phyloP scores from a whole-genome alignment of 2,113 vertebrate genomes.

The Uropsilus gracilis region DNA sequence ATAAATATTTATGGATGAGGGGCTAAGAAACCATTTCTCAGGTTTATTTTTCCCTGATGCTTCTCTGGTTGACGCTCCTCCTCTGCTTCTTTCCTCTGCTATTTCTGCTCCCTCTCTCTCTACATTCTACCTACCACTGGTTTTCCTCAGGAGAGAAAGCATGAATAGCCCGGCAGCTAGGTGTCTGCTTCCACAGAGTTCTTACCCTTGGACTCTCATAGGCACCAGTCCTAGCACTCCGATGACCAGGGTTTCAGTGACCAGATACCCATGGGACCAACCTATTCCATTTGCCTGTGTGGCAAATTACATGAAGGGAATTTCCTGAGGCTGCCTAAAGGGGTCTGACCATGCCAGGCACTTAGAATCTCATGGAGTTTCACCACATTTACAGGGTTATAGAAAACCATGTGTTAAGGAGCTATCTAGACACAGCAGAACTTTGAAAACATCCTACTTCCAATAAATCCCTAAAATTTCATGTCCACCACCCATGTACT shows the following conservation, averaged over 20 bases:
- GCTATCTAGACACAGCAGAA: neutral
- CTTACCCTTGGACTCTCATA: neutral
- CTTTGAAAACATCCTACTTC: neutral
- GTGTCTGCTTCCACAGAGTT: neutral
- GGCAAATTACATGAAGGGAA: neutral
- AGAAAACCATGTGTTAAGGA: neutral
- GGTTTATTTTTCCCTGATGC: neutral
- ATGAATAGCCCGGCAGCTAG: neutral
- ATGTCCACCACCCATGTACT: fast-evolving
- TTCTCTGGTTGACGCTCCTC: neutral
- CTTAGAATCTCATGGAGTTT: neutral
- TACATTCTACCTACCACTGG: neutral
- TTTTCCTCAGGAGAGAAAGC: neutral
- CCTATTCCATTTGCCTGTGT: neutral
- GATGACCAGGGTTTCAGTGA: fast-evolving
- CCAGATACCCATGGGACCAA: too few relatives aligned
- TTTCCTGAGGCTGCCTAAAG: neutral
- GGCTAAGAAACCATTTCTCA: neutral
- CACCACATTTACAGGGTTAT: neutral
- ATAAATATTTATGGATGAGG: neutral
- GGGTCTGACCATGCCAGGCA: neutral
- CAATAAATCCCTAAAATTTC: neutral
- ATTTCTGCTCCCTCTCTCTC: neutral
- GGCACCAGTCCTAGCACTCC: neutral
- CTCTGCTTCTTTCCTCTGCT: neutral